Evolutionary conservation across 2,888 invertebrate genomes (phyloP), one percentile per base, ranked within the genome.

Genomic region (Agapetus fuscipes): DNA sequence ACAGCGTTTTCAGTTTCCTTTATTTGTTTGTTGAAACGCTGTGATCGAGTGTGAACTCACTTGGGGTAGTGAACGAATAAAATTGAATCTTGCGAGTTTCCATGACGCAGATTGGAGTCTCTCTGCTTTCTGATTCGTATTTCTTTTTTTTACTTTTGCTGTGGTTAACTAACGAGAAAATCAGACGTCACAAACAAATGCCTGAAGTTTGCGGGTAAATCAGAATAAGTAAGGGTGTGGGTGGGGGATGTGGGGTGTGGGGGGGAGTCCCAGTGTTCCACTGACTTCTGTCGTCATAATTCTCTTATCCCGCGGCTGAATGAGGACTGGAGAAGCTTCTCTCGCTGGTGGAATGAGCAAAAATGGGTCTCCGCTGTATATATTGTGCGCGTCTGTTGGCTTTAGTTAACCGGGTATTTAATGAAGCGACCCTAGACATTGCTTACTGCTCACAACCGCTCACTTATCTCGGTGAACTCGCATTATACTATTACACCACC

Each of bases 111-210:
- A n/a, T 6, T 20, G 4, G 20, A 20, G 9, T 20, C 20, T 20
- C 9, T 9, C 20, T 4, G 9, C 20, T 20, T 20, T 20, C 20
- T 9, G 20, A 9, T 9, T 20, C 20, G 20, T 6, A 6, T 35
- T 28, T 16, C 27, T 27, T 35, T 35, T 35, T 35, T 28, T 16
- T 27, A 16, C 27, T 35, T 35, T 36, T 26, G 24, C 26, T 20
- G 12, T 11, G 28, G 32, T 35, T 37, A 41, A 37, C 37, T 24
- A 38, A 37, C 42, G 30, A 34, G 37, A 37, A 42, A 37, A 42
- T 42, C 42, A 42, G 34, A 42, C 37, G 42, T 34, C 42, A 42
- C 34, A 38, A 42, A 42, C 42, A 42, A 42, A 34, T 26, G 30
- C 17, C 35, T 24, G 30, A 15, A 28, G 37, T 20, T 27, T 36